Evolutionary conservation across 2,888 invertebrate species (phyloP), one percentile per base, ranked within the genome.

Genomic region (Sesamia inferens): DNA sequence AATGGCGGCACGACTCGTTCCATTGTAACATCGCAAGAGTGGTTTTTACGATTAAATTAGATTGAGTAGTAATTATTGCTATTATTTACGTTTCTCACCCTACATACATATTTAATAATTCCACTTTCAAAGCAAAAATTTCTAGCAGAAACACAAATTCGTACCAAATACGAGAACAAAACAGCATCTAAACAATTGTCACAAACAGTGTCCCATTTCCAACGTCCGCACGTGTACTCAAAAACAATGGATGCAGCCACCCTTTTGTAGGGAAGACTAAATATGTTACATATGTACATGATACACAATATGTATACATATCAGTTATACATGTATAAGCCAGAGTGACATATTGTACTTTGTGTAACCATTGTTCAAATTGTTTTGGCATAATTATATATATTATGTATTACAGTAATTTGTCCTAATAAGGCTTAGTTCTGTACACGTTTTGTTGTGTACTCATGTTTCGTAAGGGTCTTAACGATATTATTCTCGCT

Each of bases 251-350:
- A 76, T 85, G 86, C 87, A 85, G 72, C 83, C 72, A 76, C 85
- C 84, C 83, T 90, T 90, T 88, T 90, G 85, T 80, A 81, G 65
- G 74, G 75, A 81, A 75, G 69, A 83, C 86, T 84, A 85, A 88
- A 81, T 74, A 57, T 47, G 63, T 73, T 73, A 73, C 11, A 61
- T 44, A 72, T 44, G 42, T 67, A 76, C 22, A 67, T 59, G 80
- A 84, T 85, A 64, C 24, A 64, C 39, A 76, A n/a, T 57, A 57
- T 39, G 39, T 39, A 39, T n/a, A 85, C 87, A 89, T 88, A 87
- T 88, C 83, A 89, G 87, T 85, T 85, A 84, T 83, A 88, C 88
- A 88, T 51, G 8, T 51, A n/a, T 84, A 88, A 86, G 83, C 89
- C 76, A 86, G 79, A 87, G 83, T 87, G 86, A 87, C 84, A 85